Percentiles rank a stretch among this genome's conserved stretches.
Conservation (phyloP, 2,888 invertebrate genomes). For the Nymphalis polychloros region DNA sequence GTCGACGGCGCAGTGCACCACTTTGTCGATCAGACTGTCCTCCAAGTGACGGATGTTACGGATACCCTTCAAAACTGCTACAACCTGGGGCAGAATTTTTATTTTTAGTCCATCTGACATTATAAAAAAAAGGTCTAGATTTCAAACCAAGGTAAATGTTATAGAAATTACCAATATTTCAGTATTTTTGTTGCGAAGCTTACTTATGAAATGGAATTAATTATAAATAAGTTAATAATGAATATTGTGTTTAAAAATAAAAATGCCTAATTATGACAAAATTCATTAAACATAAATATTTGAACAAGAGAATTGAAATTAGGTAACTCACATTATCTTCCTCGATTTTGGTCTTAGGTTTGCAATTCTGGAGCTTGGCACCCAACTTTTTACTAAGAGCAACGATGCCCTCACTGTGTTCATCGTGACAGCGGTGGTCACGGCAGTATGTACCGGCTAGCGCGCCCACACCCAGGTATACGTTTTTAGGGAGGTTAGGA, state of each 20-base stretch:
- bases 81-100: slow-evolving; percentile 60
- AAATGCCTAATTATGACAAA: too few relatives aligned
- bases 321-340: slow-evolving; percentile 81
- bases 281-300: too few relatives aligned
- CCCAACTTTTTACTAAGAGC: slow-evolving; percentile 84
- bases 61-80: slow-evolving; percentile 90
- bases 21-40: slow-evolving; percentile 81
- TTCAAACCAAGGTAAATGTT: too few relatives aligned
- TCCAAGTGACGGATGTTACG: slow-evolving; percentile 88
- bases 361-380: slow-evolving; percentile 85
- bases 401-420: slow-evolving; percentile 80
- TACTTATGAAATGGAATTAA: too few relatives aligned
- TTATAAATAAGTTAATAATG: too few relatives aligned
- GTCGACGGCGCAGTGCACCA: slow-evolving; percentile 83
- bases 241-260: too few relatives aligned
- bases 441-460: slow-evolving; percentile 87
- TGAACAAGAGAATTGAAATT: too few relatives aligned
- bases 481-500: slow-evolving; percentile 83
- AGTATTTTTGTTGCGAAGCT: too few relatives aligned
- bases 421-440: slow-evolving; percentile 82
- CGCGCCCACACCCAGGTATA: slow-evolving; percentile 88
- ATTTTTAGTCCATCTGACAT: background rate
- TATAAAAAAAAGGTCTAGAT: too few relatives aligned
- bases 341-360: slow-evolving; percentile 83
- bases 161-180: background rate